These are phyloP conservation scores for Chymomyza amoena DNA, from an alignment of 2,888 invertebrate species.

Conservation along the genomic window DNA sequence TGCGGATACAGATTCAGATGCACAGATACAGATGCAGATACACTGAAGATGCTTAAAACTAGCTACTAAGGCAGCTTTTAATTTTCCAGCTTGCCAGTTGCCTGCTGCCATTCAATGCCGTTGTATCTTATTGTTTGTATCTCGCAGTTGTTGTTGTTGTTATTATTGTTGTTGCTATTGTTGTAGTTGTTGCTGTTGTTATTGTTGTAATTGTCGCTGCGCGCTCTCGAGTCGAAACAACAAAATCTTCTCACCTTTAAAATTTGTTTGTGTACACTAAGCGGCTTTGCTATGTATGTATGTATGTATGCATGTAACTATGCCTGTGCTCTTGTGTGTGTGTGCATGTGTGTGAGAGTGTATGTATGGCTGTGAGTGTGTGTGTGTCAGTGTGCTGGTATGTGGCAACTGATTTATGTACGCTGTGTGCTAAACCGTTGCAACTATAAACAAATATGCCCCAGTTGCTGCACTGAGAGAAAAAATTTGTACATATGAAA, in stretches of 20 bases:
- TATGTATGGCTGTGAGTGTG: not conserved
- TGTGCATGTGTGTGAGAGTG: not conserved
- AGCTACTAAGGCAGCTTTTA: not conserved
- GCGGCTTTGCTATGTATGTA: not conserved
- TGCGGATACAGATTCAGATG: not conserved
- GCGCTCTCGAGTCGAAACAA: not conserved
- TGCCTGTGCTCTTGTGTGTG: not conserved
- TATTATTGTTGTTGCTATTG: slow-evolving; percentile 1
- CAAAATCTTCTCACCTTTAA: not conserved
- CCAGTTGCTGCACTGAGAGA: not conserved
- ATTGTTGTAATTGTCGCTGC: not conserved
- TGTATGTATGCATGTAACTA: not conserved
- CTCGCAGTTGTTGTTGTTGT: not conserved
- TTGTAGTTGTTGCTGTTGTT: slow-evolving; percentile 10
- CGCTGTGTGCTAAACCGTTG: not conserved
- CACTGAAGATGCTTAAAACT: not conserved
- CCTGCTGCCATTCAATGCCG: slow-evolving; percentile 37
- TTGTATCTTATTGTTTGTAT: slow-evolving; percentile 10
- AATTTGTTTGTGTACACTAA: not conserved
- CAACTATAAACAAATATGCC: not conserved
- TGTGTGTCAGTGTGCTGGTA: not conserved
- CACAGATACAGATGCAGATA: not conserved
- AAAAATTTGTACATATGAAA: not conserved
- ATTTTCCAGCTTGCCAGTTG: slow-evolving; percentile 25
- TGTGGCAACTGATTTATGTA: not conserved